These are phyloP conservation scores for Phodopus roborovskii DNA, from an alignment of 2,113 vertebrate species.

Conservation along the genomic window DNA sequence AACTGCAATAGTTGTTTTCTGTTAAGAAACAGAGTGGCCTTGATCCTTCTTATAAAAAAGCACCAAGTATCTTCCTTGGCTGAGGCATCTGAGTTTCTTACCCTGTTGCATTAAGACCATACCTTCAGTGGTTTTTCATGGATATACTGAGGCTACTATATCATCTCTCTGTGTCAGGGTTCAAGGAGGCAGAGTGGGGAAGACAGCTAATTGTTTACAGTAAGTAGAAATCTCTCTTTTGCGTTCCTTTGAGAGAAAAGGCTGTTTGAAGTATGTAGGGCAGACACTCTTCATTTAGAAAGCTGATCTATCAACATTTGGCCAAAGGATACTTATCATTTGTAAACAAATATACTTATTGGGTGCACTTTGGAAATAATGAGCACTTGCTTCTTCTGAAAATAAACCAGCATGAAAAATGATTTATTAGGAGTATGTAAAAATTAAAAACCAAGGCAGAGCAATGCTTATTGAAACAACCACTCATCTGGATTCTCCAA, in stretches of 20 bases:
- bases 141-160: not conserved
- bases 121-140: not conserved
- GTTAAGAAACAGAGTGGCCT: not conserved
- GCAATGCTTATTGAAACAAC: not conserved
- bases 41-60: constrained; percentile 27
- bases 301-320: not conserved
- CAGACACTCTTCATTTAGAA: not conserved
- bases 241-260: not conserved
- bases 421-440: not conserved
- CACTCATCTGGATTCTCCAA: not conserved
- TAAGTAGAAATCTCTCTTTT: not conserved
- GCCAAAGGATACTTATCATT: not conserved
- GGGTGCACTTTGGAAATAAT: not conserved
- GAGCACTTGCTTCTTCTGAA: not conserved
- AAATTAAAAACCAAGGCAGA: constrained; percentile 20
- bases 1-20: constrained; percentile 21
- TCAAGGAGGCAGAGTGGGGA: not conserved
- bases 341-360: not conserved
- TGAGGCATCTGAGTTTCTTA: constrained; percentile 33
- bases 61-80: constrained; percentile 4
- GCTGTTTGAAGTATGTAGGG: not conserved
- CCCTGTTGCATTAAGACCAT: not conserved
- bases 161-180: not conserved
- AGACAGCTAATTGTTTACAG: not conserved
- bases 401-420: not conserved